A percentile compares a stretch with the other conserved stretches of the same genome.
Conservation (phyloP, 2,888 invertebrate species). For the Rhyacophila evoluta region DNA sequence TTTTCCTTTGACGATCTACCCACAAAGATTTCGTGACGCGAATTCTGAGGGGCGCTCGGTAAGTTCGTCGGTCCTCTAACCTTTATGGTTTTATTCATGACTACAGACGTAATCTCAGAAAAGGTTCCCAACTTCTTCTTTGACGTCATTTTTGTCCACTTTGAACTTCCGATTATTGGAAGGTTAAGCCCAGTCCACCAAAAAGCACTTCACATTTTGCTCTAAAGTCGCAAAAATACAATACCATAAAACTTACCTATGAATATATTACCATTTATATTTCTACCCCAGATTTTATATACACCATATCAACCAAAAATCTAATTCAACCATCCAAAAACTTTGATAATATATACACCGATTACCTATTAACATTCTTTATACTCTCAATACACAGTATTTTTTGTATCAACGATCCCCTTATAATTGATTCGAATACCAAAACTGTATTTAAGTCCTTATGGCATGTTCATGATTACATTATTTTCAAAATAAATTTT, state of each 20-base stretch:
- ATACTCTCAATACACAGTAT: too few species aligned
- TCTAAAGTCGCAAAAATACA: not conserved
- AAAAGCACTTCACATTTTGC: not conserved
- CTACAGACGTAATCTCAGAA: slow-evolving; percentile 51
- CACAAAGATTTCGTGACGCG: slow-evolving; percentile 40
- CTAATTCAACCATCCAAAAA: too few species aligned
- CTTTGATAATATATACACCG: too few species aligned
- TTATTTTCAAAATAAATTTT: too few species aligned
- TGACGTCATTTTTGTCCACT: slow-evolving; percentile 53
- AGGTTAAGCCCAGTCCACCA: slow-evolving; percentile 37
- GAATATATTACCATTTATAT: not conserved
- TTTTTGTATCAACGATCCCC: too few species aligned
- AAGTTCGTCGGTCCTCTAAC: slow-evolving; percentile 36
- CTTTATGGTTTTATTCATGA: slow-evolving; percentile 48
- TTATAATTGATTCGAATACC: too few species aligned
- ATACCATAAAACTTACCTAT: not conserved
- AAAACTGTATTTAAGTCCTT: too few species aligned
- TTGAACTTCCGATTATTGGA: slow-evolving; percentile 50
- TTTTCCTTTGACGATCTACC: slow-evolving; percentile 51
- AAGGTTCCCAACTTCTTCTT: slow-evolving; percentile 44
- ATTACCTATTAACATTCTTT: too few species aligned
- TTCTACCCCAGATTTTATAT: too few species aligned
- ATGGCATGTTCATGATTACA: too few species aligned
- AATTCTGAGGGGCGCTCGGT: slow-evolving; percentile 40
- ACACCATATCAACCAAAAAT: too few species aligned